phyloP scores from a whole-genome alignment of 1,140 invertebrate genomes.

The Sesamia nonagrioides region DNA sequence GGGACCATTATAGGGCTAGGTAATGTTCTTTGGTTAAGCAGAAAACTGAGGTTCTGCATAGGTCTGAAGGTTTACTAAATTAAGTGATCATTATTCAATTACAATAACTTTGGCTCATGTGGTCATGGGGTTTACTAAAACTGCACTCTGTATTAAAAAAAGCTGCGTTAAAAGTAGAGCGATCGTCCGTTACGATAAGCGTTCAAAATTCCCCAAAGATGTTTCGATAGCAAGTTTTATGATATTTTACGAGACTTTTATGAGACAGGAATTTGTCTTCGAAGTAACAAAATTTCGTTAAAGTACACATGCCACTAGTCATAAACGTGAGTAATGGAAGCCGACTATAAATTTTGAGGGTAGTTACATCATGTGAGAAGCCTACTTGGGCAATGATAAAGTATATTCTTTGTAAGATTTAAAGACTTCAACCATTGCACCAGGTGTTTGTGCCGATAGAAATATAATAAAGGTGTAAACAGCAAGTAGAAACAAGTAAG shows the following conservation, averaged over 20 bases:
- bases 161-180: conserved; percentile 4
- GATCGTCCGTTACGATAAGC: conserved; percentile 41
- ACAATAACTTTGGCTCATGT: background rate
- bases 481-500: no score
- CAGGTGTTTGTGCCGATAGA: background rate
- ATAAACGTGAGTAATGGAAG: conserved; percentile 30
- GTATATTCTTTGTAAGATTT: background rate
- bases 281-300: conserved; percentile 30
- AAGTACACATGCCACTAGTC: conserved; percentile 32
- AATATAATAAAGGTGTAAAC: background rate
- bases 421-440: background rate
- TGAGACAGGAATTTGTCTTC: conserved; percentile 48
- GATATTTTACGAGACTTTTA: conserved; percentile 46
- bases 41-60: background rate
- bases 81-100: background rate
- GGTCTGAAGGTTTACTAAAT: background rate
- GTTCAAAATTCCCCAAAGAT: conserved; percentile 34
- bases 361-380: background rate
- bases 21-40: background rate
- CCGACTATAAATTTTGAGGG: conserved; percentile 22
- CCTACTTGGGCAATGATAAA: background rate
- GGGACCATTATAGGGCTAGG: background rate
- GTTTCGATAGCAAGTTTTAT: conserved; percentile 41
- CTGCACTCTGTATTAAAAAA: conserved; percentile 6
- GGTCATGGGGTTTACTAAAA: background rate